Evolutionary conservation across 2,797 vertebrate genomes (phyloP).

Genomic region (Etheostoma perlongum): DNA sequence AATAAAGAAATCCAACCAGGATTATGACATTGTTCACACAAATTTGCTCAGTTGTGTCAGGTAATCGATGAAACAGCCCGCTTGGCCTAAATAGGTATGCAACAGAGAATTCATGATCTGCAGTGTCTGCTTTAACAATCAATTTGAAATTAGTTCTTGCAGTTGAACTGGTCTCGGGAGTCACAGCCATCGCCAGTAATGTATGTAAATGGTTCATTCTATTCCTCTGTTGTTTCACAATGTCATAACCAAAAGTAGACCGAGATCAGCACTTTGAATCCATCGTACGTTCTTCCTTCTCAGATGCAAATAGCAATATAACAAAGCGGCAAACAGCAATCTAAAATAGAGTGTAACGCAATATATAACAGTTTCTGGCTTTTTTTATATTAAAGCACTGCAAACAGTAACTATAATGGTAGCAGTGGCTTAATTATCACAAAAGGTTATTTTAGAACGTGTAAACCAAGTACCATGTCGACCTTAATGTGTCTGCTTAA

Average conservation of each 20-base stretch:
- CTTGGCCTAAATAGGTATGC: constrained; percentile 31
- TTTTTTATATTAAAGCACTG: constrained; percentile 1
- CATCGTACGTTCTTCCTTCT: not conserved
- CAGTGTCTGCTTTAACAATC: constrained; percentile 33
- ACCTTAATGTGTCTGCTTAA: constrained; percentile 11
- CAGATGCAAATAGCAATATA: not conserved
- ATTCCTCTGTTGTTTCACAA: not conserved
- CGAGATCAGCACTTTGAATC: not conserved
- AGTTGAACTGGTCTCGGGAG: not conserved
- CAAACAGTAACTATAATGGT: not conserved
- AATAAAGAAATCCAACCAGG: not conserved
- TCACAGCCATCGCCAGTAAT: constrained; percentile 5
- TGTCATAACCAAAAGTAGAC: not conserved
- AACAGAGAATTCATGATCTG: constrained; percentile 16
- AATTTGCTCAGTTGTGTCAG: not conserved
- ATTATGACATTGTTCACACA: constrained; percentile 26
- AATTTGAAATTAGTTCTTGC: constrained; percentile 25
- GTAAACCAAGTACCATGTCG: constrained; percentile 14
- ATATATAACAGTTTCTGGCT: not conserved
- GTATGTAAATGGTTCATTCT: too few species aligned
- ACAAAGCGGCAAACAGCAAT: constrained; percentile 3
- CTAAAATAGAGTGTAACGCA: not conserved
- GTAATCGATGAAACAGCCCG: constrained; percentile 11
- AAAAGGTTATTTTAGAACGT: constrained; percentile 5
- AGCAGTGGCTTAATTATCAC: constrained; percentile 16